A percentile compares a stretch with the other conserved stretches of the same genome.
Evolutionary conservation across 2,888 invertebrate species (phyloP).

Genomic region (Atrina japonica): DNA sequence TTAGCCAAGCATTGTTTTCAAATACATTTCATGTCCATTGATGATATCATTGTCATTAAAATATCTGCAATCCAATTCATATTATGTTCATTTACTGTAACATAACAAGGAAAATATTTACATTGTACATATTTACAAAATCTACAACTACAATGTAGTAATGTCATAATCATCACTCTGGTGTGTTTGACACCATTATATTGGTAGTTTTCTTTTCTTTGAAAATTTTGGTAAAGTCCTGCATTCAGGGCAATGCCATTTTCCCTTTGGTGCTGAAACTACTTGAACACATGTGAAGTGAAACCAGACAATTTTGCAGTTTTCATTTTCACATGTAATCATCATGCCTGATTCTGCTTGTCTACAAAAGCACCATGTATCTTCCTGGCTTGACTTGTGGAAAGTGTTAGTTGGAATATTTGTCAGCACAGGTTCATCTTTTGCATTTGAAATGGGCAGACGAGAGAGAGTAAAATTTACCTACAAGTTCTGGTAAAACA

Average conservation of each 20-base stretch:
- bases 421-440: no score
- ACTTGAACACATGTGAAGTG: constrained; percentile 38
- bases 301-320: constrained; percentile 38
- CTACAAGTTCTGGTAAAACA: constrained; percentile 4
- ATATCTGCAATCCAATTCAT: no score
- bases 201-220: background rate
- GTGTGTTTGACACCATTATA: no score
- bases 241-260: constrained; percentile 40
- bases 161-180: no score
- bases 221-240: background rate
- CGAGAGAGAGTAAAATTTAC: constrained; percentile 10
- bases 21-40: no score
- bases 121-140: no score
- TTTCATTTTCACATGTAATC: constrained; percentile 38
- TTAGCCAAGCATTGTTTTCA: no score
- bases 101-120: no score
- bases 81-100: no score
- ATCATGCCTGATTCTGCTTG: constrained; percentile 13
- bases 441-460: background rate
- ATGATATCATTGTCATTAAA: no score
- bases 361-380: constrained; percentile 8
- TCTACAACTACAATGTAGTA: no score
- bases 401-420: no score
- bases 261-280: constrained; percentile 31
- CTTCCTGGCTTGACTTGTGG: background rate